phyloP scores from a whole-genome alignment of 1,140 invertebrate genomes.

The Drosophila melanica region DNA sequence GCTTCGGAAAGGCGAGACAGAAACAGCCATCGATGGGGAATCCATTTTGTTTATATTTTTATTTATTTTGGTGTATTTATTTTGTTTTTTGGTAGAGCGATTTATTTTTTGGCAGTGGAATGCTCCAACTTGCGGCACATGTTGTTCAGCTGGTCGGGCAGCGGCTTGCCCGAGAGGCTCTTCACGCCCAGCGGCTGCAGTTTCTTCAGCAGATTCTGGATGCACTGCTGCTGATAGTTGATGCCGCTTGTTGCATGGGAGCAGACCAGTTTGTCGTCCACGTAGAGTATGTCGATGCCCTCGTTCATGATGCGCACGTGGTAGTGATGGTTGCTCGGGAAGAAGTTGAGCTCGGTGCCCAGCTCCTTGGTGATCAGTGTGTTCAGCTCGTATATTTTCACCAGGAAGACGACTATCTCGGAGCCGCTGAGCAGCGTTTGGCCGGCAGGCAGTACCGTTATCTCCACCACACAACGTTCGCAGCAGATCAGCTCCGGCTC shows the following conservation, averaged over 20 bases:
- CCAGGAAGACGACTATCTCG: constrained; percentile 58
- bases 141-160: constrained; percentile 43
- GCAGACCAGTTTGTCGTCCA: constrained; percentile 54
- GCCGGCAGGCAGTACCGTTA: constrained; percentile 56
- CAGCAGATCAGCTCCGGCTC: constrained; percentile 66
- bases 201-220: constrained; percentile 55
- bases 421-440: constrained; percentile 44
- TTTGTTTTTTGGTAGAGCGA: too few species aligned
- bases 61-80: too few species aligned
- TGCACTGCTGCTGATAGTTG: constrained; percentile 54
- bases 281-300: constrained; percentile 63
- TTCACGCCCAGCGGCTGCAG: constrained; percentile 46
- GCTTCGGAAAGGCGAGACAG: not conserved
- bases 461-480: constrained; percentile 47
- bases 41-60: not conserved
- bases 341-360: constrained; percentile 60
- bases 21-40: not conserved
- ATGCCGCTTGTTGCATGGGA: not conserved
- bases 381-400: constrained; percentile 44
- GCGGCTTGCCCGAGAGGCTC: constrained; percentile 44
- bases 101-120: constrained; percentile 1
- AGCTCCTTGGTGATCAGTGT: constrained; percentile 57
- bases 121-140: constrained; percentile 47
- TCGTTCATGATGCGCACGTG: constrained; percentile 55
- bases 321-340: constrained; percentile 59